A percentile compares a stretch with the other conserved stretches of the same genome.
phyloP scores from a whole-genome alignment of 2,888 invertebrate genomes.

The Limenitis camilla region DNA sequence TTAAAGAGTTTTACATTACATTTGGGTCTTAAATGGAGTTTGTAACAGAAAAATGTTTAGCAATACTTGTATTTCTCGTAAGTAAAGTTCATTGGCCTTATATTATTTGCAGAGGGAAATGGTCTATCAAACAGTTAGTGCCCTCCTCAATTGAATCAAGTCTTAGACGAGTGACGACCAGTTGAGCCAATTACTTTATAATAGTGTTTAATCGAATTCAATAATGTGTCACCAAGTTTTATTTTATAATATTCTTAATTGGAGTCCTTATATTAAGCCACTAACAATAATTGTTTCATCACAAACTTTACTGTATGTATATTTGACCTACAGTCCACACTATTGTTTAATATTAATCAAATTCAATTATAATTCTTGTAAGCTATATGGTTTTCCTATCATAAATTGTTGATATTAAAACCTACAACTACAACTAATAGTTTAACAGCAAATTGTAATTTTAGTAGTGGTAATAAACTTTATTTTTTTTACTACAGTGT shows the following conservation, averaged over 20 bases:
- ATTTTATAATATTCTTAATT: not conserved
- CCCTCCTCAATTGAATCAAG: constrained; percentile 10
- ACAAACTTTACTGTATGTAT: no score
- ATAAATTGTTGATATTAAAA: no score
- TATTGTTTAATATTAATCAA: no score
- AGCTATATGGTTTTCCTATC: no score
- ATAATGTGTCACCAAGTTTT: constrained; percentile 2
- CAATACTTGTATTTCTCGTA: not conserved
- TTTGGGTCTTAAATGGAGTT: no score
- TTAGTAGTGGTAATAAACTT: no score
- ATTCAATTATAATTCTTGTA: no score
- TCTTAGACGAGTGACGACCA: constrained; percentile 7
- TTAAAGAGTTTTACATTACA: no score
- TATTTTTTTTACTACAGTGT: no score
- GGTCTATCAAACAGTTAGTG: constrained; percentile 28
- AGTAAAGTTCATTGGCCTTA: not conserved
- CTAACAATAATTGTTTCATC: not conserved
- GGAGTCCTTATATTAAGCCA: not conserved
- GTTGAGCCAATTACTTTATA: constrained; percentile 3
- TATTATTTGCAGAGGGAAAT: constrained; percentile 26
- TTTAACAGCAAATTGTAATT: no score
- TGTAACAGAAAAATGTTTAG: not conserved
- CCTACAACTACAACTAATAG: no score
- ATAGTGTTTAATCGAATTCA: constrained; percentile 5
- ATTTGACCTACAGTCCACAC: no score